Conservation (phyloP, 2,797 vertebrate genomes). For the Lagorchestes hirsutus region DNA sequence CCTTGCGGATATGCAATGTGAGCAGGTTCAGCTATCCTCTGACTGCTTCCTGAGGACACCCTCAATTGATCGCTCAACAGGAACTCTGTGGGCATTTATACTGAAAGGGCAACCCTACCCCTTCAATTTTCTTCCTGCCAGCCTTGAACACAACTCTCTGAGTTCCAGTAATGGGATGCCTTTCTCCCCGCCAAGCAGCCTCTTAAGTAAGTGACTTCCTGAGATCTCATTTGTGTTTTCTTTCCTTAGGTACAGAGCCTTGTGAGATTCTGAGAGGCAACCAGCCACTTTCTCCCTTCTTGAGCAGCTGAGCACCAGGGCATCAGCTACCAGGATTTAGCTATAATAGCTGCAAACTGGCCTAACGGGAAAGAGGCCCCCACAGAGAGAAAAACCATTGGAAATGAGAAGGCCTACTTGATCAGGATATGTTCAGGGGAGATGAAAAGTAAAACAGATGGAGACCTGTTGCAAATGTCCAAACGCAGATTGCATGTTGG, state of each 20-base stretch:
- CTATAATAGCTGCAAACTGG: background rate
- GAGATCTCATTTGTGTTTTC: background rate
- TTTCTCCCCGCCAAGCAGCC: background rate
- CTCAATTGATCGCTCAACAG: background rate
- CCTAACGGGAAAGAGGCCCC: no score
- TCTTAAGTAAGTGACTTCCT: background rate
- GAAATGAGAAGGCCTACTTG: background rate
- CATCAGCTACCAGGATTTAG: background rate
- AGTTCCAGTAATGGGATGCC: background rate
- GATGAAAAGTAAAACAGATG: background rate
- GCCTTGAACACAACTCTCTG: background rate
- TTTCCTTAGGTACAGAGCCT: background rate
- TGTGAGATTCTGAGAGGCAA: background rate
- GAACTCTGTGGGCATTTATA: slow-evolving; percentile 2
- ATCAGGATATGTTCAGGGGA: background rate
- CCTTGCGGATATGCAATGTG: background rate
- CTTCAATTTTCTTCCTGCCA: background rate
- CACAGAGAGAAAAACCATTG: background rate
- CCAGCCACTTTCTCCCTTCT: background rate
- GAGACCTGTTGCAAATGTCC: background rate
- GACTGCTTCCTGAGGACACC: background rate
- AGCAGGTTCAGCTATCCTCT: background rate
- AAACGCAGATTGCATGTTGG: background rate
- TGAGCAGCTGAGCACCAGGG: background rate
- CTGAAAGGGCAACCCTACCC: background rate